These are phyloP conservation scores for Scaptomyza caliginosa DNA, from an alignment of 2,888 invertebrate species.

Conservation along the genomic window DNA sequence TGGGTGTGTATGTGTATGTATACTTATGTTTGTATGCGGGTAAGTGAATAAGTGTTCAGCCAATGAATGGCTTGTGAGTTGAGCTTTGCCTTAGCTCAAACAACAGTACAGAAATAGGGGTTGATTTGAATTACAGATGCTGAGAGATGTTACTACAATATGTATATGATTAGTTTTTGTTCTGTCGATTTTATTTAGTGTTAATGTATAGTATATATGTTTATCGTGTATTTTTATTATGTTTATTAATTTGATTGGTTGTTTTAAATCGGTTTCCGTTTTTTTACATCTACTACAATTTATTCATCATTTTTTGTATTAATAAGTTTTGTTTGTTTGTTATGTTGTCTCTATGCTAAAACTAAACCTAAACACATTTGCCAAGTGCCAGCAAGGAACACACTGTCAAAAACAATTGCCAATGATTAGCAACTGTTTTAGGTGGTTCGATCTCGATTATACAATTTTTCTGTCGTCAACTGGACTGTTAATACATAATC, in stretches of 20 bases:
- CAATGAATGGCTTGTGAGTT: slow-evolving; percentile 30
- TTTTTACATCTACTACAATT: slow-evolving; percentile 57
- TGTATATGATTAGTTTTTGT: slow-evolving; percentile 15
- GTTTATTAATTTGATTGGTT: slow-evolving; percentile 54
- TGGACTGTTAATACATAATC: slow-evolving; percentile 73
- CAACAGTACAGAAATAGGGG: slow-evolving; percentile 9
- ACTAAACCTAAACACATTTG: slow-evolving; percentile 65
- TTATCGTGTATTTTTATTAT: slow-evolving; percentile 31
- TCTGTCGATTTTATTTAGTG: slow-evolving; percentile 38
- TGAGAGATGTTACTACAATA: slow-evolving; percentile 17
- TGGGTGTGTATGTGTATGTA: slow-evolving; percentile 7
- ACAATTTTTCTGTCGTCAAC: slow-evolving; percentile 42
- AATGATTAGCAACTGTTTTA: slow-evolving; percentile 21
- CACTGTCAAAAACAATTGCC: slow-evolving; percentile 35
- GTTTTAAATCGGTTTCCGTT: slow-evolving; percentile 28
- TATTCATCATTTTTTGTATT: too few relatives aligned
- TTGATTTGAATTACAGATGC: slow-evolving; percentile 9
- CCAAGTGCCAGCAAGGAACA: slow-evolving; percentile 40
- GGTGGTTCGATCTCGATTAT: slow-evolving; percentile 13
- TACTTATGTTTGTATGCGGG: not conserved
- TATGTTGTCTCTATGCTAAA: slow-evolving; percentile 56
- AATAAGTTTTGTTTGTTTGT: slow-evolving; percentile 23
- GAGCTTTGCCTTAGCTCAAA: slow-evolving; percentile 30
- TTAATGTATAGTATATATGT: slow-evolving; percentile 34
- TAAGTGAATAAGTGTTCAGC: slow-evolving; percentile 10